Percentiles rank a stretch among this genome's conserved stretches.
These are phyloP conservation scores for Lepidurus arcticus DNA, from an alignment of 1,140 invertebrate species.

Conservation along the genomic window DNA sequence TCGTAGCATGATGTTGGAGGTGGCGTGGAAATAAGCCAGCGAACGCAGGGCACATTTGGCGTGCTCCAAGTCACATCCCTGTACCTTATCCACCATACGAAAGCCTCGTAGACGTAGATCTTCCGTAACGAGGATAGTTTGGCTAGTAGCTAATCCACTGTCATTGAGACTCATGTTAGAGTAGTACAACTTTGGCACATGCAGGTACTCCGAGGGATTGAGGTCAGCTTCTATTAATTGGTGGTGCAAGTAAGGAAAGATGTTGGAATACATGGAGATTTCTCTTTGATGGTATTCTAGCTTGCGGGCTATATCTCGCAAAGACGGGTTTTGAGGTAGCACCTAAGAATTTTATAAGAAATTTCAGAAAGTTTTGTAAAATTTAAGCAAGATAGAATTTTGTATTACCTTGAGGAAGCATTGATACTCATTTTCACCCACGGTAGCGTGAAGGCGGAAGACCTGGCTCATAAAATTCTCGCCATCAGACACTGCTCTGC, in stretches of 20 bases:
- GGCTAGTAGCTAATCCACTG: neutral
- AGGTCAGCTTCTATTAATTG: neutral
- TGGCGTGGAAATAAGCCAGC: constrained; percentile 32
- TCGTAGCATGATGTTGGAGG: neutral
- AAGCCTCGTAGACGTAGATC: constrained; percentile 26
- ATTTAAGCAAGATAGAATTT: neutral
- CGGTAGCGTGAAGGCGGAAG: neutral
- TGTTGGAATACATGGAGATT: neutral
- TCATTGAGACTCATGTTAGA: neutral
- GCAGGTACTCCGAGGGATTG: neutral
- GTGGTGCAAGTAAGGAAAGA: neutral
- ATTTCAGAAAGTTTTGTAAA: too few species aligned
- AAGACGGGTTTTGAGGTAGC: neutral
- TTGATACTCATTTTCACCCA: neutral
- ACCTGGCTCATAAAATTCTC: neutral
- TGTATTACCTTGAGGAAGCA: neutral
- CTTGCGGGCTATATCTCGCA: neutral
- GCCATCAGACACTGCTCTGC: neutral
- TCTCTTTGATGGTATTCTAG: neutral
- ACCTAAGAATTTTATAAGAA: neutral
- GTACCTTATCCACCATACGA: constrained; percentile 27
- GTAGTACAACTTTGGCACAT: neutral
- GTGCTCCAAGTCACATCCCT: constrained; percentile 32
- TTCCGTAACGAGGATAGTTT: constrained; percentile 28
- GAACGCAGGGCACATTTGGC: constrained; percentile 21